Evolutionary conservation across 1,140 invertebrate species (phyloP).

Genomic region (Drosophila tropicalis): DNA sequence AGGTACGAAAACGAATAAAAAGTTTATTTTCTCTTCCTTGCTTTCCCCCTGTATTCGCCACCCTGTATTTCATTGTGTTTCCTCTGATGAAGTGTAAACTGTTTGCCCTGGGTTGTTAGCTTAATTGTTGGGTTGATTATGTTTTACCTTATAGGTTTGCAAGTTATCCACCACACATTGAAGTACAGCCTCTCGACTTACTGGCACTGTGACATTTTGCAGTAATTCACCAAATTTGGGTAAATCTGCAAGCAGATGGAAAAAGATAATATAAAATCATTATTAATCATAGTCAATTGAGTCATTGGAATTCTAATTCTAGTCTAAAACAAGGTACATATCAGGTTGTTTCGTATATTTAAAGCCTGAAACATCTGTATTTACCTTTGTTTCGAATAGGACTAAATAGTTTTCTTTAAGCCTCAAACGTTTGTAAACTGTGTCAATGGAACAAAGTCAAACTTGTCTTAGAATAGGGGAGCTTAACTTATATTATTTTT

Average conservation of each 20-base stretch:
- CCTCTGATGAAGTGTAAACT: conserved; percentile 70
- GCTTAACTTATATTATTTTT: conserved; percentile 52
- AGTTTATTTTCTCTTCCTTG: neutral
- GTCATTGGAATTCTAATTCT: conserved; percentile 9
- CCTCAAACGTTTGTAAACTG: neutral
- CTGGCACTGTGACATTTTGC: conserved; percentile 89
- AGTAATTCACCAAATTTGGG: conserved; percentile 89
- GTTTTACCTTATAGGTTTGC: conserved; percentile 88
- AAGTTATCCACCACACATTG: conserved; percentile 90
- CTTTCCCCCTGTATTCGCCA: no score
- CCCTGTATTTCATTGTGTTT: conserved; percentile 36
- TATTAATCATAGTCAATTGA: neutral
- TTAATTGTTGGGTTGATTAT: neutral
- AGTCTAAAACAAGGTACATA: conserved; percentile 71
- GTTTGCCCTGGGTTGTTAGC: conserved; percentile 35
- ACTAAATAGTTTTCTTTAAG: conserved; percentile 11
- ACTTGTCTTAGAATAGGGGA: conserved; percentile 73
- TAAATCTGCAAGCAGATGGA: conserved; percentile 84
- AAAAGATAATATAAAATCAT: conserved; percentile 36
- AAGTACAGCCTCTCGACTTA: conserved; percentile 89
- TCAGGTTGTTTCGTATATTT: conserved; percentile 56
- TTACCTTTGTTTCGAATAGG: conserved; percentile 63
- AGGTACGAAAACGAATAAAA: conserved; percentile 19
- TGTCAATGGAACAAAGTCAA: conserved; percentile 22
- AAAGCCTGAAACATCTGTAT: conserved; percentile 62